Evolutionary conservation across 2,888 invertebrate genomes (phyloP).

Genomic region (Pharmacophagus antenor): DNA sequence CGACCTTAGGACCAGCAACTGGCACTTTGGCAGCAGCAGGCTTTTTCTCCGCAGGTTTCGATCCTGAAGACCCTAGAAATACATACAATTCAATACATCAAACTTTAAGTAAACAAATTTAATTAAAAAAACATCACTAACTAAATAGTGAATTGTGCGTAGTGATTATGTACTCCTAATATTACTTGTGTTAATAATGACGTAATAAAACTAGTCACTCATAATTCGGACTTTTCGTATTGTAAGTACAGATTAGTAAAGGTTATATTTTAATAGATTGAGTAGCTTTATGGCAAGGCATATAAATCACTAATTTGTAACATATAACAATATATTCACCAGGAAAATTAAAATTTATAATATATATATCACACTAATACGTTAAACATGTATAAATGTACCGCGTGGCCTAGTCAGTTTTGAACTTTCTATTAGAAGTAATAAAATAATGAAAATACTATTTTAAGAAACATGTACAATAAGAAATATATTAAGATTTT

Average conservation of each 20-base stretch:
- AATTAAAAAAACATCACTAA: not conserved
- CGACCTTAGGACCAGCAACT: conserved; percentile 63
- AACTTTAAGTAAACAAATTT: not conserved
- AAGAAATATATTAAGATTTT: not conserved
- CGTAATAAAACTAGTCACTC: too few species aligned
- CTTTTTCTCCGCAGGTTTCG: conserved; percentile 74
- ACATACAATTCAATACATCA: not conserved
- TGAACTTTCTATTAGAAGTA: not conserved
- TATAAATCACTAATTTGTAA: not conserved
- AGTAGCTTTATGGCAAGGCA: not conserved
- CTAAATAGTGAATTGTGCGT: too few species aligned
- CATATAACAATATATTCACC: not conserved
- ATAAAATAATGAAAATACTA: not conserved
- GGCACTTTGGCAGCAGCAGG: conserved; percentile 68
- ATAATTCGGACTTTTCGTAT: not conserved
- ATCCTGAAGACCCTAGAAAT: conserved; percentile 57
- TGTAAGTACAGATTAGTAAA: not conserved
- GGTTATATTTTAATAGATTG: not conserved
- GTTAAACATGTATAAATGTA: conserved; percentile 26
- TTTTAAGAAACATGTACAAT: not conserved
- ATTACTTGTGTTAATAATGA: too few species aligned
- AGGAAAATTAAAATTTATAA: not conserved
- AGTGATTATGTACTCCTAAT: too few species aligned
- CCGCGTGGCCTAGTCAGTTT: conserved; percentile 35
- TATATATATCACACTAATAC: not conserved